Evolutionary conservation across 2,113 vertebrate genomes (phyloP).

Genomic region (Chascanopsetta lugubris): DNA sequence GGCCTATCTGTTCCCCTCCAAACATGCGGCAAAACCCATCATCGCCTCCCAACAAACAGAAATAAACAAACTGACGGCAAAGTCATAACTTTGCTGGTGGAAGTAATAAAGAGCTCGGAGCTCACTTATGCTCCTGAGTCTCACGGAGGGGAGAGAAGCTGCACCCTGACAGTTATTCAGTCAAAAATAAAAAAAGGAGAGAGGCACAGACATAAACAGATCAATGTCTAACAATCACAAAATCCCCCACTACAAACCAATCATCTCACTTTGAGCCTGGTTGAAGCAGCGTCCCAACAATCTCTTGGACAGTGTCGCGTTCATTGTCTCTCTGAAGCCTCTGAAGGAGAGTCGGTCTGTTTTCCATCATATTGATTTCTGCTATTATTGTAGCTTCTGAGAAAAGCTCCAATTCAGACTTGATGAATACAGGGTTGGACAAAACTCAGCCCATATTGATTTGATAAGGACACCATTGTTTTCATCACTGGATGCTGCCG

Average conservation of each 20-base stretch:
- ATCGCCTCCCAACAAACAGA: too few relatives aligned
- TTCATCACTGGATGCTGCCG: neutral
- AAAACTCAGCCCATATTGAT: slow-evolving; percentile 26
- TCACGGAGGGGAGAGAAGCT: neutral
- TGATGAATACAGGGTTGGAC: slow-evolving; percentile 8
- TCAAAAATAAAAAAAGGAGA: neutral
- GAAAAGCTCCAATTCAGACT: neutral
- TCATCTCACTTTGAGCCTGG: neutral
- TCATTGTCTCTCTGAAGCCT: neutral
- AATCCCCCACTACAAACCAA: neutral
- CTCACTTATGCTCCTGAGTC: neutral
- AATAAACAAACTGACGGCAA: too few relatives aligned
- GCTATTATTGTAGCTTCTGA: slow-evolving; percentile 10
- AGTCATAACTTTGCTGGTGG: too few relatives aligned
- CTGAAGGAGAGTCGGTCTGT: neutral
- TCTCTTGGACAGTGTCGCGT: neutral
- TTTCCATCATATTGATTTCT: slow-evolving; percentile 20
- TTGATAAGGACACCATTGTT: slow-evolving; percentile 12
- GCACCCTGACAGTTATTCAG: neutral
- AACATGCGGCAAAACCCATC: too few relatives aligned
- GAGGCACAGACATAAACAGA: neutral
- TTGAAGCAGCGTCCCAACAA: neutral
- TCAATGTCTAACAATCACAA: neutral
- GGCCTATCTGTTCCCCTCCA: too few relatives aligned
- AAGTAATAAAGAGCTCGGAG: neutral